Evolutionary conservation across 2,797 vertebrate genomes (phyloP).

Genomic region (Amniataba percoides): DNA sequence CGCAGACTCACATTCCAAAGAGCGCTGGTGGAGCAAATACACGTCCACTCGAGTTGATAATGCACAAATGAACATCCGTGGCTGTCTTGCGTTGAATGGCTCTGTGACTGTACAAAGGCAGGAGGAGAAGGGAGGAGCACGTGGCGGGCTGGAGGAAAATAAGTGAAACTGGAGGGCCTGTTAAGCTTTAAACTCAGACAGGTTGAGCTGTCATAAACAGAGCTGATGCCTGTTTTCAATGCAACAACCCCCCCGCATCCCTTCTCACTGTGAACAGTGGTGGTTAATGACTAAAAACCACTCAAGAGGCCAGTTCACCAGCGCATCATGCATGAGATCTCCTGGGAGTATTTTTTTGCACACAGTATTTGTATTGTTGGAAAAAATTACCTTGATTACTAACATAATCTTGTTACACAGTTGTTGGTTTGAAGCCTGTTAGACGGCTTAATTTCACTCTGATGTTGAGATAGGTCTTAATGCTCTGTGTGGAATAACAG

Average conservation of each 20-base stretch:
- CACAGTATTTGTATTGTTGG: background rate
- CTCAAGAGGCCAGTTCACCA: background rate
- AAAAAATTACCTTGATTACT: background rate
- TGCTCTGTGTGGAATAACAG: constrained; percentile 9
- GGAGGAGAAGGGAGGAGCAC: background rate
- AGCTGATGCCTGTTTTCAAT: background rate
- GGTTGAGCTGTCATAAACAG: background rate
- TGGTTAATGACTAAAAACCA: background rate
- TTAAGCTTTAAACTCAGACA: background rate
- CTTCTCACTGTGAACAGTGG: background rate
- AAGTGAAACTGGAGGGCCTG: background rate
- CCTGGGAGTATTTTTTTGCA: background rate
- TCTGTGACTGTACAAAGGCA: constrained; percentile 1
- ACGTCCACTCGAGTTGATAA: constrained; percentile 23
- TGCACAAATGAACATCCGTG: constrained; percentile 14
- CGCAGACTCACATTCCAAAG: constrained; percentile 26
- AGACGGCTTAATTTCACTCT: background rate
- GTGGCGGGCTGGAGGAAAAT: background rate
- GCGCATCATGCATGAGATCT: background rate
- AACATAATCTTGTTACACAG: constrained; percentile 1
- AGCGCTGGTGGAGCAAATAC: constrained; percentile 1
- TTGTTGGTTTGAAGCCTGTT: background rate
- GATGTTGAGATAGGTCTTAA: constrained; percentile 8
- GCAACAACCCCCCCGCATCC: background rate
- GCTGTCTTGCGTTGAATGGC: background rate